phyloP scores from a whole-genome alignment of 1,140 invertebrate genomes.

The Bombus ignitus region DNA sequence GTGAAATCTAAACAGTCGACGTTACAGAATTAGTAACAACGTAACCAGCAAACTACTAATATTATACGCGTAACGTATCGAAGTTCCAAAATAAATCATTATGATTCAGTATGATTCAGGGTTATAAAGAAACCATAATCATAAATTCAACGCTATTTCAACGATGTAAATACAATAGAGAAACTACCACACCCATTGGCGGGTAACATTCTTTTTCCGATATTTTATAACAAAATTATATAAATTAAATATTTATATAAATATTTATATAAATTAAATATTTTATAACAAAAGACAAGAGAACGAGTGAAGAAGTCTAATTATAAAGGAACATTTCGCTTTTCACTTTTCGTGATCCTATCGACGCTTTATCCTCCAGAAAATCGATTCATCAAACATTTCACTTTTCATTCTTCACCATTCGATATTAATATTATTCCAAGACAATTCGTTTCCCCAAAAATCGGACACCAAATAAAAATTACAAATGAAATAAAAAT shows the following conservation, averaged over 20 bases:
- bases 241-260: too few species aligned
- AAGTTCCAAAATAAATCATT: constrained; percentile 3
- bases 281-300: too few species aligned
- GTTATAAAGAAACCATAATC: background rate
- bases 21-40: constrained; percentile 12
- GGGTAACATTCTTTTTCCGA: background rate
- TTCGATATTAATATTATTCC: background rate
- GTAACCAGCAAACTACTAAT: background rate
- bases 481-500: background rate
- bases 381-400: too few species aligned
- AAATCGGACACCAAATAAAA: background rate
- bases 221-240: background rate
- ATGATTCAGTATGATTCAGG: constrained; percentile 13
- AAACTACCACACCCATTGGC: background rate
- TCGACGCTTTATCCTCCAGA: accelerated
- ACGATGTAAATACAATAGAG: background rate
- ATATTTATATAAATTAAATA: too few species aligned
- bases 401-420: background rate
- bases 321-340: too few species aligned
- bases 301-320: too few species aligned
- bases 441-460: background rate
- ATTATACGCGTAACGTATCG: background rate
- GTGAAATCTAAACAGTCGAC: background rate
- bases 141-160: background rate
- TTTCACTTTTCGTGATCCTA: too few species aligned